A percentile compares a stretch with the other conserved stretches of the same genome.
phyloP scores from a whole-genome alignment of 2,797 vertebrate species.

The Vultur gryphus region DNA sequence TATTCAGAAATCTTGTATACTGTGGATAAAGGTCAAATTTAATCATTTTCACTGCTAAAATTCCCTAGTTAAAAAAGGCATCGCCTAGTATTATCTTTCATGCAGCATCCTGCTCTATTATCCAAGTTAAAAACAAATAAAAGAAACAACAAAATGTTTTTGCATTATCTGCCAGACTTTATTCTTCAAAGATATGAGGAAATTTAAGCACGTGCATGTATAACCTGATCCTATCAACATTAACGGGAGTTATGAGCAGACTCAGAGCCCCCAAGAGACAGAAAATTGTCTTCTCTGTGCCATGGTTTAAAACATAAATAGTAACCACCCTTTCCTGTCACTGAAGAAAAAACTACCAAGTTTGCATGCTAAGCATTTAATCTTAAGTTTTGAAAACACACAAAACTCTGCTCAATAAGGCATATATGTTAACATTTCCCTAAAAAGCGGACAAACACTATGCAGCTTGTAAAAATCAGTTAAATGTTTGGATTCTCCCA shows the following conservation, averaged over 20 bases:
- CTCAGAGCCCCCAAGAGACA: background rate
- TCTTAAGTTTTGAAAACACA: background rate
- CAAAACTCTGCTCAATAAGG: background rate
- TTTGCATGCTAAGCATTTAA: background rate
- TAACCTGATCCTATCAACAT: background rate
- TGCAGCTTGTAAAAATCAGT: background rate
- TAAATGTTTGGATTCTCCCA: background rate
- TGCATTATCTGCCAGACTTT: background rate
- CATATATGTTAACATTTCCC: rapidly evolving
- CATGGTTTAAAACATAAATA: background rate
- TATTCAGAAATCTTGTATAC: background rate
- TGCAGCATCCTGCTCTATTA: background rate
- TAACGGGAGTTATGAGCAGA: background rate
- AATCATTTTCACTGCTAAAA: background rate
- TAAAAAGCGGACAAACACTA: background rate
- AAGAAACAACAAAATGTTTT: background rate
- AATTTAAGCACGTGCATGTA: background rate
- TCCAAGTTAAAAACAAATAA: background rate
- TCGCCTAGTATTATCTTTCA: background rate
- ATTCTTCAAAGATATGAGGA: background rate
- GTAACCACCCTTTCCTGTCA: background rate
- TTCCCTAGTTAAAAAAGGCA: background rate
- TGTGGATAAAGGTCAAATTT: background rate
- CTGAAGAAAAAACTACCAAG: background rate
- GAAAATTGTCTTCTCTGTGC: background rate